These are phyloP conservation scores for Camponotus pennsylvanicus DNA, from an alignment of 1,140 invertebrate species.

Conservation along the genomic window DNA sequence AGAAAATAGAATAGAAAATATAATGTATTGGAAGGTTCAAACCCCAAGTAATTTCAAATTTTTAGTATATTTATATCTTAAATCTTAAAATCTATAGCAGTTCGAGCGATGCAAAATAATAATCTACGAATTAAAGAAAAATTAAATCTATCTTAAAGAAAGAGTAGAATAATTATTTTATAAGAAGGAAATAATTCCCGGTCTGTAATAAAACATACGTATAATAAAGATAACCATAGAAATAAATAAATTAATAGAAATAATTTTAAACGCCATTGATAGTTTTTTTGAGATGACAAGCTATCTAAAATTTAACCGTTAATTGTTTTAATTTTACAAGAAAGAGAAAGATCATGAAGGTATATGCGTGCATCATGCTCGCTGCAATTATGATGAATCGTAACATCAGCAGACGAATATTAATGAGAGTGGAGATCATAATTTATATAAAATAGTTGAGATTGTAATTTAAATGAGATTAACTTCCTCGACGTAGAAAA, in stretches of 20 bases:
- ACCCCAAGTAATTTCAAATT: not conserved
- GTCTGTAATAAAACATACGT: not conserved
- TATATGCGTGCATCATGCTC: not conserved
- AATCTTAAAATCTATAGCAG: not conserved
- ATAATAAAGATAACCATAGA: too few relatives aligned
- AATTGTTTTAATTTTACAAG: not conserved
- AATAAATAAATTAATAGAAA: too few relatives aligned
- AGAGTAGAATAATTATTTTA: not conserved
- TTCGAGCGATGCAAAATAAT: not conserved
- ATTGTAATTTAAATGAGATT: not conserved
- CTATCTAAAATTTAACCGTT: not conserved
- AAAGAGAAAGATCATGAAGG: not conserved
- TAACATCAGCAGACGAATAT: not conserved
- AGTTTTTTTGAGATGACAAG: not conserved
- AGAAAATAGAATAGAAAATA: not conserved
- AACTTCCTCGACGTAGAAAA: not conserved
- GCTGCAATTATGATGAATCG: not conserved
- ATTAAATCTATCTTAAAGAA: not conserved
- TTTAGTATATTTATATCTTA: not conserved
- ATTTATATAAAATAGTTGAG: not conserved
- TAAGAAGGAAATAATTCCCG: not conserved
- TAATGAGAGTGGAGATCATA: not conserved
- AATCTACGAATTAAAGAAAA: not conserved
- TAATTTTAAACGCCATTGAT: too few relatives aligned
- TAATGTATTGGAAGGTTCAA: not conserved